A percentile compares a stretch with the other conserved stretches of the same genome.
These are phyloP conservation scores for Achatina immaculata DNA, from an alignment of 1,140 invertebrate genomes.

Conservation along the genomic window DNA sequence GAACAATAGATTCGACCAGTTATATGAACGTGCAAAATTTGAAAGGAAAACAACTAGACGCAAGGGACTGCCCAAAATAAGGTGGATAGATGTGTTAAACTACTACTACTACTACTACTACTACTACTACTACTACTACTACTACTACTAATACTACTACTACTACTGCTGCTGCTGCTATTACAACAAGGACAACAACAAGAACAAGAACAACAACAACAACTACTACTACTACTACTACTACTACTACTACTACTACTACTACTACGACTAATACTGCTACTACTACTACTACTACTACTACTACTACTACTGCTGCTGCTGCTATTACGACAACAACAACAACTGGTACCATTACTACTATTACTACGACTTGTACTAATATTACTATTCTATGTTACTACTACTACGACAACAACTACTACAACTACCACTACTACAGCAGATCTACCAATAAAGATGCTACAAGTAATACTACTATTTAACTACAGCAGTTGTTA, in stretches of 20 bases:
- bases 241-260: neutral
- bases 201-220: neutral
- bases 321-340: too few relatives aligned
- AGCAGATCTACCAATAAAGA: neutral
- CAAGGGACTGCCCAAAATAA: neutral
- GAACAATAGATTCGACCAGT: too few relatives aligned
- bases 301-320: neutral
- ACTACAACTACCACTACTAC: too few relatives aligned
- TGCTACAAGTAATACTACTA: neutral
- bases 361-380: too few relatives aligned
- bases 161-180: too few relatives aligned
- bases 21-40: too few relatives aligned
- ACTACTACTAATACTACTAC: neutral
- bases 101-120: conserved; percentile 1
- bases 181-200: neutral
- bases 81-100: neutral
- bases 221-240: neutral
- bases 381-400: too few relatives aligned
- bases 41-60: conserved; percentile 3
- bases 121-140: conserved; percentile 4
- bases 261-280: neutral
- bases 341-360: too few relatives aligned
- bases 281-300: neutral
- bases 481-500: neutral
- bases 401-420: too few relatives aligned